Percentiles rank a stretch among this genome's conserved stretches.
Conservation (phyloP, 2,888 invertebrate genomes). For the Lasioglossum zephyrum region DNA sequence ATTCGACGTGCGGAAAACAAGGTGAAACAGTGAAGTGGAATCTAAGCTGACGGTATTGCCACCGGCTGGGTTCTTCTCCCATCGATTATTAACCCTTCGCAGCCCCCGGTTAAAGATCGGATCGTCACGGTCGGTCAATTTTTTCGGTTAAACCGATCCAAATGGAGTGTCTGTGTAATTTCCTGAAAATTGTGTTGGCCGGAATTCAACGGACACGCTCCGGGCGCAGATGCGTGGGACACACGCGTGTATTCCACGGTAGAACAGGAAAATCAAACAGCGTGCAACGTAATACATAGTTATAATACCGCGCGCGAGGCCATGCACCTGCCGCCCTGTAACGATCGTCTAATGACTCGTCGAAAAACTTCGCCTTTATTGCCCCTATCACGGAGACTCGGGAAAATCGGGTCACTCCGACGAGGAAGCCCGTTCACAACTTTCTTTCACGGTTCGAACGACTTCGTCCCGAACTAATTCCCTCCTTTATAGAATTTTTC, state of each 20-base stretch:
- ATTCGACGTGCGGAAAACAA: conserved; percentile 25
- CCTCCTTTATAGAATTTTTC: not conserved
- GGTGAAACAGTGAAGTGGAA: conserved; percentile 28
- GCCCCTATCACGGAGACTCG: conserved; percentile 29
- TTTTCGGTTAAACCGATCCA: conserved; percentile 57
- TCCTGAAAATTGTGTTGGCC: conserved; percentile 64
- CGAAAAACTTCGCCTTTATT: conserved; percentile 60
- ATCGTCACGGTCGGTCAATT: conserved; percentile 54
- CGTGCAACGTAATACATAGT: conserved; percentile 21
- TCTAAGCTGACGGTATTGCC: conserved; percentile 16
- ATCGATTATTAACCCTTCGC: conserved; percentile 47
- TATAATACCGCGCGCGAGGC: conserved; percentile 21
- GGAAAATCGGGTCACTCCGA: conserved; percentile 23
- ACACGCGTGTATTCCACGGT: conserved; percentile 66
- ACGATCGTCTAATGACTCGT: conserved; percentile 74
- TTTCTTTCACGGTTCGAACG: not conserved
- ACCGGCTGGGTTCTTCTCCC: conserved; percentile 5
- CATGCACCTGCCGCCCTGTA: conserved; percentile 71
- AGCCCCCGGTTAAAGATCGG: not conserved
- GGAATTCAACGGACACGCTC: conserved; percentile 57
- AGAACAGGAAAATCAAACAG: conserved; percentile 69
- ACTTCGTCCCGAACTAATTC: conserved; percentile 12
- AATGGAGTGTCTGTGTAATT: conserved; percentile 62
- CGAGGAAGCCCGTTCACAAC: conserved; percentile 2
- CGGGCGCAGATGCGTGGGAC: conserved; percentile 72